These are phyloP conservation scores for Theretra japonica DNA, from an alignment of 2,888 invertebrate genomes.

Conservation along the genomic window DNA sequence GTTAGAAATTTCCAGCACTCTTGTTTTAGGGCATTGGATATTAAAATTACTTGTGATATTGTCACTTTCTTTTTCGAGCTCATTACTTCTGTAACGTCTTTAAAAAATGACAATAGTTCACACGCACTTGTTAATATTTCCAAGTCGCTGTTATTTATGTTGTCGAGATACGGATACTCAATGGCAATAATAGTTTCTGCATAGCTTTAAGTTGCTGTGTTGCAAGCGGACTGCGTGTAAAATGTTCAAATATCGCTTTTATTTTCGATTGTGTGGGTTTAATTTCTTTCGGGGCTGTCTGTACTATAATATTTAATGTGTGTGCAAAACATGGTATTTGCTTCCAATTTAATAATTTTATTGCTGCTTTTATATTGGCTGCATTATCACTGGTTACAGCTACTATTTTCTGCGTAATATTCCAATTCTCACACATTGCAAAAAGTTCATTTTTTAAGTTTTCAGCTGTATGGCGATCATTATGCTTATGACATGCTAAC, in stretches of 20 bases:
- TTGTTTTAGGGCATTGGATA: not conserved
- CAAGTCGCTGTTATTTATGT: constrained; percentile 24
- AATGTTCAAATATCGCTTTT: no score
- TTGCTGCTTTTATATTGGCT: constrained; percentile 33
- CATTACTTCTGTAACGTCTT: constrained; percentile 31
- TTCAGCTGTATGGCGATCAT: constrained; percentile 25
- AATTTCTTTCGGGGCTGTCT: constrained; percentile 31
- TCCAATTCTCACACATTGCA: constrained; percentile 26
- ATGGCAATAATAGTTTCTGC: constrained; percentile 32
- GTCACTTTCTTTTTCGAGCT: constrained; percentile 19
- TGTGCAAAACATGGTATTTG: constrained; percentile 37
- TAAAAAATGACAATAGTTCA: constrained; percentile 27
- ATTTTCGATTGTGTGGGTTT: constrained; percentile 14
- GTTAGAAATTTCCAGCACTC: not conserved
- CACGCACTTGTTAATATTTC: not conserved
- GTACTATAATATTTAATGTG: constrained; percentile 33
- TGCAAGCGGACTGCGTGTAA: no score
- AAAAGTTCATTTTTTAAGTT: constrained; percentile 27
- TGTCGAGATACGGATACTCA: constrained; percentile 29
- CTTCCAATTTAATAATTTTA: constrained; percentile 31
- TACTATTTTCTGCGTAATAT: constrained; percentile 29
- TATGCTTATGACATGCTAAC: not conserved
- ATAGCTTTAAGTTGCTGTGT: constrained; percentile 11
- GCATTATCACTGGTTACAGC: constrained; percentile 35
- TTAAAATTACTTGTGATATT: constrained; percentile 1